A percentile compares a stretch with the other conserved stretches of the same genome.
Evolutionary conservation across 2,113 vertebrate species (phyloP).

Genomic region (Eonycteris spelaea): DNA sequence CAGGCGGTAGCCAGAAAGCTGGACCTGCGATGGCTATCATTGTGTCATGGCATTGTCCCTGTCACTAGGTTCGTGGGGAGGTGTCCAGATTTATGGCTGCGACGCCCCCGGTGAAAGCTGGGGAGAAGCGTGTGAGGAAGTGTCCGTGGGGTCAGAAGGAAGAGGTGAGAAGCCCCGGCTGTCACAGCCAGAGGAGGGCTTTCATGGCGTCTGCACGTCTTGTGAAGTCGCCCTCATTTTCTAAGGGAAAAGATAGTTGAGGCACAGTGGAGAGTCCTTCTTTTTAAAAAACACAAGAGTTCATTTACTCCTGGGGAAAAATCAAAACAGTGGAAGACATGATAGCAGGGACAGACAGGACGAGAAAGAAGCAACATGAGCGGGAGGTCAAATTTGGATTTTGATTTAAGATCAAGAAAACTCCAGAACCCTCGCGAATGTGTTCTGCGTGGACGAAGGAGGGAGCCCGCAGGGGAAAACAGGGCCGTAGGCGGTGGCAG

Average conservation of each 20-base stretch:
- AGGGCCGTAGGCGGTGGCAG: background rate
- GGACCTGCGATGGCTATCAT: background rate
- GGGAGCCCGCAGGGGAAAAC: background rate
- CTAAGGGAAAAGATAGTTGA: background rate
- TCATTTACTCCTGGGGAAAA: background rate
- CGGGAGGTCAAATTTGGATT: background rate
- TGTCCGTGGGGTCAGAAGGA: background rate
- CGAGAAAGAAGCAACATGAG: background rate
- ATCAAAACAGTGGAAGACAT: background rate
- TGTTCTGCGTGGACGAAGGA: background rate
- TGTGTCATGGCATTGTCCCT: background rate
- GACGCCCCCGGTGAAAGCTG: background rate
- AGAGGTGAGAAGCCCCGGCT: background rate
- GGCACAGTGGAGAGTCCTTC: background rate
- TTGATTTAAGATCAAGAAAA: background rate
- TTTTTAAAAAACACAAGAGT: background rate
- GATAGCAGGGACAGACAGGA: background rate
- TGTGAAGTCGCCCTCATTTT: background rate
- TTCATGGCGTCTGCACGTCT: background rate
- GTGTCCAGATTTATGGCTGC: background rate
- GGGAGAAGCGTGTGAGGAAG: background rate
- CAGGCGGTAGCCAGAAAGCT: background rate
- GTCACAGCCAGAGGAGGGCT: no score
- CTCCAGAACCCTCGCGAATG: background rate
- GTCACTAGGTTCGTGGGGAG: no score